Evolutionary conservation across 2,888 invertebrate species (phyloP).

Genomic region (Neocrepidodera transversa): DNA sequence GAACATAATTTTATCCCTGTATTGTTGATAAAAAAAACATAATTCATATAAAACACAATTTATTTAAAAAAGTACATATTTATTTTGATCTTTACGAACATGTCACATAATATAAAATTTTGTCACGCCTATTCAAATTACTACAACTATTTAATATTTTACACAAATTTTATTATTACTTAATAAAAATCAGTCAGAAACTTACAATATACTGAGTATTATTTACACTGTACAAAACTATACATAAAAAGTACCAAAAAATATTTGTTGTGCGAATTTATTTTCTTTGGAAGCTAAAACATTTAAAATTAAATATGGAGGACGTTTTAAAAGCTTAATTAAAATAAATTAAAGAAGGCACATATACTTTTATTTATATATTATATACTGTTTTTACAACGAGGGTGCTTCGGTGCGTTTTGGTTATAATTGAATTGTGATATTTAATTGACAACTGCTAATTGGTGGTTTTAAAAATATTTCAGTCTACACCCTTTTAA

Average conservation of each 20-base stretch:
- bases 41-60: not conserved
- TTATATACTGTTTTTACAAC: not conserved
- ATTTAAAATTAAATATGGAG: constrained; percentile 12
- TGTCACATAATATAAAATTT: constrained; percentile 14
- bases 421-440: not conserved
- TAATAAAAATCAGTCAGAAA: constrained; percentile 36
- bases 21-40: no score
- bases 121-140: constrained; percentile 4
- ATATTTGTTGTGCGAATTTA: constrained; percentile 25
- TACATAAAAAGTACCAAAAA: constrained; percentile 19
- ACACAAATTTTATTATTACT: constrained; percentile 20
- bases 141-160: constrained; percentile 22
- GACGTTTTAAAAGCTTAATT: not conserved
- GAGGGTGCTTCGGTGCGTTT: not conserved
- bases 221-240: constrained; percentile 34
- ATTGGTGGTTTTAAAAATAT: not conserved
- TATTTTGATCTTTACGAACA: not conserved
- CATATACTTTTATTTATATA: constrained; percentile 18
- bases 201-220: constrained; percentile 31
- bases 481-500: constrained; percentile 20
- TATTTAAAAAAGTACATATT: constrained; percentile 11
- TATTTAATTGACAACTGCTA: constrained; percentile 10
- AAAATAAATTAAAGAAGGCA: constrained; percentile 16
- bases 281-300: constrained; percentile 31
- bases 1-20: no score